Evolutionary conservation across 2,797 vertebrate species (phyloP), one percentile per base, ranked within the genome.

Genomic region (Podarcis lilfordi): DNA sequence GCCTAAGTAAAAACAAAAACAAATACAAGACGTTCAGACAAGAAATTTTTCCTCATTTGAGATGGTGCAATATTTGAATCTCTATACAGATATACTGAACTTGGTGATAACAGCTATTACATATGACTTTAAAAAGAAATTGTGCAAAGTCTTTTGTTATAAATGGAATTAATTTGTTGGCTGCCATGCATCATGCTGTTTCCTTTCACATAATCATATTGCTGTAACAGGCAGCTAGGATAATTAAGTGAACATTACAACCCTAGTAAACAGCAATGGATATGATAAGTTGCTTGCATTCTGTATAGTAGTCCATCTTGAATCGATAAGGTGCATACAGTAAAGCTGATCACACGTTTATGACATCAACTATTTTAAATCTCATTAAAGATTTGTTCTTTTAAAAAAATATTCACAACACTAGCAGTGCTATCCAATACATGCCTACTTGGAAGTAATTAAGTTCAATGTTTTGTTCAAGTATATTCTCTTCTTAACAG

Each of bases 241-340:
- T 72, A 59, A 43, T 74, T 59, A 69, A 61, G 9, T 88, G 71
- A 92, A 0, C 45, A 69, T 59, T 78, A 81, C n/a, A 89, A 77
- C 71, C 43, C 40, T 5, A 59, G 27, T 76, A 69, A 94, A 84
- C 3, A 1, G 8, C 35, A 4, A 9, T 40, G 91, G 80, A 83
- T 68, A 32, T 81, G 64, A 85, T 50, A 29, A 40, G 27, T 61
- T 40, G 55, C 21, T 0, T 71, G 50, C 11, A 9, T 3, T 76
- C 27, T 32, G 55, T 75, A 27, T 0, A 0, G 76, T 0, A 0
- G 79, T 0, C 64, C 74, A 1, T 0, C 68, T 50, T 29, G 15
- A 66, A 55, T 35, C 5, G 21, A 21, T 80, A 78, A 78, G 37
- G 11, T 86, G 59, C 19, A 13, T 61, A 8, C 55, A 71, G 32